Evolutionary conservation across 2,113 vertebrate genomes (phyloP), one percentile per base, ranked within the genome.

Genomic region (Mustela nigripes): DNA sequence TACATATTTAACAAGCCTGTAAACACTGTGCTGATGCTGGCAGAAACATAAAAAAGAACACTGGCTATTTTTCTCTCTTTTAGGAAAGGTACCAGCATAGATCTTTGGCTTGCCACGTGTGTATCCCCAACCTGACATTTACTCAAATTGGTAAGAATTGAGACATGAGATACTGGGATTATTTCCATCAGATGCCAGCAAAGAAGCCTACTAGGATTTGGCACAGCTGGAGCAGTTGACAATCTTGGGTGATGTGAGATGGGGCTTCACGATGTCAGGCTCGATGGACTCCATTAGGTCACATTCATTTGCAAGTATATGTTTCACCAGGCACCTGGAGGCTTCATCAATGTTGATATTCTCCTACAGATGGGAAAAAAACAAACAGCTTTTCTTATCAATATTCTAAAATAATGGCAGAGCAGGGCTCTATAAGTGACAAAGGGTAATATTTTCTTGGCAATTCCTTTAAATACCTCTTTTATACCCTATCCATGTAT

Each of bases 311-410:
- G 99, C 99, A 97, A 99, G 99, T 92, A 99, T 99, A 97, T 99
- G 99, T 97, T 99, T 99, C 97, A 99, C 99, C 96, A 99, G 98
- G 98, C 99, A 99, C 98, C 99, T 99, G 91, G 99, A 99, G 50
- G 99, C 99, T 98, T 99, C 99, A 0, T 98, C 99, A 71, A 99
- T 99, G 98, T 99, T 99, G 98, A 99, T 98, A 73, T 99, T 99
- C 98, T 99, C 99, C 99, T 99, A 97, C 15, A 33, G 98, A 81
- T 18, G 95, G 22, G 69, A 94, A 48, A 92, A 62, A 97, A 56
- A 89, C 11, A 62, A n/a, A 85, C 69, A 95, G 11, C 4, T 60
- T 89, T 94, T 45, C 9, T 95, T 91, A 97, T 15, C 39, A 82
- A 3, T 65, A 91, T 74, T 82, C 42, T 65, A 36, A 82, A 88